Base-by-base conservation (phyloP, 1,140 invertebrate species). In the Battus philenor region DNA sequence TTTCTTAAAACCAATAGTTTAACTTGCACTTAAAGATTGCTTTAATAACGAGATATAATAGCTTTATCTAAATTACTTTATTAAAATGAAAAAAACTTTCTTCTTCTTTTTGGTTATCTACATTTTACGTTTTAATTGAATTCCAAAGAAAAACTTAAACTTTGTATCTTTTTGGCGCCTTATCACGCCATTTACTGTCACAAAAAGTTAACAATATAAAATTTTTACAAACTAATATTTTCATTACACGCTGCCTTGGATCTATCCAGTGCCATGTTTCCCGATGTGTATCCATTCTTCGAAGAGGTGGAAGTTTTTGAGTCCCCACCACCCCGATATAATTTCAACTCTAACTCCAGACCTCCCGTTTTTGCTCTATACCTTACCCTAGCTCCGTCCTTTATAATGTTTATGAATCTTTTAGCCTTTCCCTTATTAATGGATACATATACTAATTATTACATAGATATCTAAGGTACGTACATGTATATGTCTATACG, bases 231-330 rank as follows among this genome's bases (percentile, higher is more conserved):
- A 54, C 41, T 50, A 44, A 16, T 47, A 4, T 29, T 13, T 43
- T 13, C 47, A 45, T 77, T 75, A 56, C 76, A 73, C 54, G 68
- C 68, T 67, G 65, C 67, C 47, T 18, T 55, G 67, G 68, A 70
- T 59, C 36, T 17, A 36, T 17, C n/a, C 50, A 80, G 77, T 45
- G 62, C 65, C 13, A 63, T 80, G 56, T 77, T 73, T 39, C 61
- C 65, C 1, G 85, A 84, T 31, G 71, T 83, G n/a, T 84, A 81
- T 56, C 78, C 76, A 7, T 86, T 70, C 61, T 83, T 84, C 50
- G 82, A 86, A 53, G 81, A 86, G 17, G 45, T 81, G 24, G 84
- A 86, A 15, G 79, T 81, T 4, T 81, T 76, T 49, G 72, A 84
- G 33, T 76, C 73, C 24, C 80, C 81, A 6, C 84, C 83, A 26